phyloP scores from a whole-genome alignment of 2,113 vertebrate species.

The Cyanoderma ruficeps region DNA sequence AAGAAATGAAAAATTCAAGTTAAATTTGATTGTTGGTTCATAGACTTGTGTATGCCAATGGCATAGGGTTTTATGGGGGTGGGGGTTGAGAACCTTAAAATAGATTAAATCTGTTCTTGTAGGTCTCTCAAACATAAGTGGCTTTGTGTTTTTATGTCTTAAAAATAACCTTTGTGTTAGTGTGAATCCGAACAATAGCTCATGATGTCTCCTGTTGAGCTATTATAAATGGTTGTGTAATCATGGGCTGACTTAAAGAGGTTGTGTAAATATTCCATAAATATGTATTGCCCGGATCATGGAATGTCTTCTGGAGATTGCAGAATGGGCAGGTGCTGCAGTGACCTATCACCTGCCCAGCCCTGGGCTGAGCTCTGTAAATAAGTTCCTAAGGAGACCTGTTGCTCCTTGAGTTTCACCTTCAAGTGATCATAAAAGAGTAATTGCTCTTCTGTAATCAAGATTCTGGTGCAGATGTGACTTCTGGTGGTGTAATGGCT shows the following conservation, averaged over 20 bases:
- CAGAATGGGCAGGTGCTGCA: background rate
- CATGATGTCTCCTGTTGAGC: conserved; percentile 37
- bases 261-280: conserved; percentile 43
- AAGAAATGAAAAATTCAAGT: background rate
- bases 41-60: background rate
- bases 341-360: background rate
- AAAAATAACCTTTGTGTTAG: conserved; percentile 61
- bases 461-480: background rate
- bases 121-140: conserved; percentile 44
- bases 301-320: background rate
- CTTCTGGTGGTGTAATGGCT: background rate
- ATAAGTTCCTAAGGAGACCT: background rate
- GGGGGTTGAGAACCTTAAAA: background rate
- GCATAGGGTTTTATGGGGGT: background rate
- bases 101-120: conserved; percentile 21
- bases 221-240: conserved; percentile 31
- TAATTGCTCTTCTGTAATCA: background rate
- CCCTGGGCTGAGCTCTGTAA: background rate
- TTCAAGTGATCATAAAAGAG: background rate
- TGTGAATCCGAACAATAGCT: conserved; percentile 47
- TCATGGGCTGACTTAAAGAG: background rate
- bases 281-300: conserved; percentile 11
- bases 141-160: conserved; percentile 55
- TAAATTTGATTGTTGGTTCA: background rate
- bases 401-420: background rate